Evolutionary conservation across 2,113 vertebrate genomes (phyloP).

Genomic region (Urocitellus parryii): DNA sequence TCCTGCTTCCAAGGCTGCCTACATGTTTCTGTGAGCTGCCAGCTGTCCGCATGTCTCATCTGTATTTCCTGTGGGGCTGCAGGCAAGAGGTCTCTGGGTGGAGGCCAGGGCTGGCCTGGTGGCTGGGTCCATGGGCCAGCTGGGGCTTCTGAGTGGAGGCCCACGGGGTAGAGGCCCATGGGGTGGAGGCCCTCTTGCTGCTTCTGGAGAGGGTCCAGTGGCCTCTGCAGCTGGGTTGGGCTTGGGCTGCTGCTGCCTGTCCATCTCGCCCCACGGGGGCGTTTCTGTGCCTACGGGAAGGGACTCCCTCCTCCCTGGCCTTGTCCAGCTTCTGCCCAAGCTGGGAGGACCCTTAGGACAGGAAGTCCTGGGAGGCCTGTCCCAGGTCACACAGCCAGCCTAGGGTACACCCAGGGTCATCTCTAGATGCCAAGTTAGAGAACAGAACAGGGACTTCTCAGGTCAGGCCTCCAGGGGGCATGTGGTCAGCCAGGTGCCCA

Average conservation of each 20-base stretch:
- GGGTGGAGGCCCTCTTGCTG: neutral
- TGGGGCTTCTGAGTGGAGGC: neutral
- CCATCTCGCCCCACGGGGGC: neutral
- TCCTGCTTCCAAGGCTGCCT: neutral
- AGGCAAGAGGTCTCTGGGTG: accelerated
- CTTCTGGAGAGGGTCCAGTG: neutral
- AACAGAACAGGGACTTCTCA: neutral
- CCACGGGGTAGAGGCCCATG: accelerated
- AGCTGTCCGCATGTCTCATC: accelerated
- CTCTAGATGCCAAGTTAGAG: neutral
- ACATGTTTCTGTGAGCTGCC: accelerated
- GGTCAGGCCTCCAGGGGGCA: neutral
- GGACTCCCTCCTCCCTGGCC: neutral
- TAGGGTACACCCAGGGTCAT: neutral
- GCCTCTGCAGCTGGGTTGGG: neutral
- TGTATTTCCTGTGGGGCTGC: neutral
- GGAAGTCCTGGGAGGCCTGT: neutral
- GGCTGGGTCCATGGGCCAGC: neutral
- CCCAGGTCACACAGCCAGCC: neutral
- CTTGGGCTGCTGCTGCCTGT: neutral
- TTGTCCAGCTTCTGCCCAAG: neutral
- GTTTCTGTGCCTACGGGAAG: neutral
- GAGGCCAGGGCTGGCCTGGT: neutral
- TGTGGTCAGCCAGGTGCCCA: too few species aligned
- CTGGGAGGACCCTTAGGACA: neutral